A percentile compares a stretch with the other conserved stretches of the same genome.
Conservation (phyloP, 2,888 invertebrate genomes). For the Ethmia dodecea region DNA sequence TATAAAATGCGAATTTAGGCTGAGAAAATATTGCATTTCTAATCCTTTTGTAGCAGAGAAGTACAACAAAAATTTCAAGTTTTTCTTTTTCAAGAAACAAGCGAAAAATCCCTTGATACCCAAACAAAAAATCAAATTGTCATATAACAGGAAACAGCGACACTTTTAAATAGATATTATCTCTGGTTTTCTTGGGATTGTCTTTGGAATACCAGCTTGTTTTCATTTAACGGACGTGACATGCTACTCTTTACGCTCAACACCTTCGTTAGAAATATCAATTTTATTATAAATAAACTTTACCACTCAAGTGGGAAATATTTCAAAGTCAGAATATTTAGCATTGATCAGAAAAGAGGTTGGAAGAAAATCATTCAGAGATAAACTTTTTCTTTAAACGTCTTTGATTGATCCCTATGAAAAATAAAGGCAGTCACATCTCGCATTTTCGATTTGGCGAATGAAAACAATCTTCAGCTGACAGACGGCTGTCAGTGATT, state of each 20-base stretch:
- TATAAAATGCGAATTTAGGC: conserved; percentile 31
- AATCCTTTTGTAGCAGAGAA: conserved; percentile 25
- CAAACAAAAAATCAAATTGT: conserved; percentile 12
- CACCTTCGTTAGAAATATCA: too few relatives aligned
- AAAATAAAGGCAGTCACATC: too few relatives aligned
- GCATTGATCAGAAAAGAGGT: too few relatives aligned
- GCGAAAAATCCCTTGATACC: conserved; percentile 26
- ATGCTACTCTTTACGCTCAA: too few relatives aligned
- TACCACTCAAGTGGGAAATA: too few relatives aligned
- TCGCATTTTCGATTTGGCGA: neutral
- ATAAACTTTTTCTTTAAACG: too few relatives aligned
- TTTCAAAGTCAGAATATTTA: too few relatives aligned
- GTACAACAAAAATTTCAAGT: conserved; percentile 37
- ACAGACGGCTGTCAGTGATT: too few relatives aligned
- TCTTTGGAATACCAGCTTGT: conserved; percentile 23
- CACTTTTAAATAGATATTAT: conserved; percentile 25
- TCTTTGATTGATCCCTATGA: too few relatives aligned
- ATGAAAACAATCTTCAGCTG: conserved; percentile 7
- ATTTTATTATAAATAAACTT: too few relatives aligned
- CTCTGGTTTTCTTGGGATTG: too few relatives aligned
- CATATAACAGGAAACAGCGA: conserved; percentile 35
- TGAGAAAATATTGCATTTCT: conserved; percentile 57
- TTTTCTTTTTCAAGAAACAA: conserved; percentile 22
- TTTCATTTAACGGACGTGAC: conserved; percentile 6
- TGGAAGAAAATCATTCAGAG: too few relatives aligned